Evolutionary conservation across 2,797 vertebrate species (phyloP).

Genomic region (Pampus argenteus): DNA sequence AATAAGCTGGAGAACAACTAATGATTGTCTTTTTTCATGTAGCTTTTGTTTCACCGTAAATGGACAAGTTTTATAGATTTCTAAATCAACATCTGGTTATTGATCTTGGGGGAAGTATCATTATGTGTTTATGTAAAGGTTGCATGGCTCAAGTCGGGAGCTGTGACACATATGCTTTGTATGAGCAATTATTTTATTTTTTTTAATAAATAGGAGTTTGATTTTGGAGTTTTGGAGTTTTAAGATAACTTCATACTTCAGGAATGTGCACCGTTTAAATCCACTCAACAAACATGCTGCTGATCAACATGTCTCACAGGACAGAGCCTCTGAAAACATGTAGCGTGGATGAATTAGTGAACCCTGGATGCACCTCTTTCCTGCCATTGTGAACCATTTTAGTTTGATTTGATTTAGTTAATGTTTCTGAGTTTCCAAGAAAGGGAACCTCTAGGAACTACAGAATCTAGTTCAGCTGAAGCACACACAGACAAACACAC

Average conservation of each 20-base stretch:
- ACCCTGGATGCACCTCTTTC: conserved; percentile 31
- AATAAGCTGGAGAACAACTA: too few relatives aligned
- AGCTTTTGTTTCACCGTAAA: not conserved
- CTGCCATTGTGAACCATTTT: conserved; percentile 62
- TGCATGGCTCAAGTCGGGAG: too few relatives aligned
- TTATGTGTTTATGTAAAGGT: too few relatives aligned
- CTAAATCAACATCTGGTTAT: too few relatives aligned
- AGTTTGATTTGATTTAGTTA: conserved; percentile 53
- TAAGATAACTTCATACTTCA: too few relatives aligned
- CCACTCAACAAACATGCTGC: conserved; percentile 18
- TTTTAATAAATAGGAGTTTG: too few relatives aligned
- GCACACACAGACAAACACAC: conserved; percentile 12
- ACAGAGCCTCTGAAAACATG: conserved; percentile 32
- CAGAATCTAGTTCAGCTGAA: conserved; percentile 35
- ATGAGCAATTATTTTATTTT: too few relatives aligned
- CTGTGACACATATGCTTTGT: too few relatives aligned
- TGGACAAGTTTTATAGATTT: not conserved
- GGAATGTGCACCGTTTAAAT: conserved; percentile 15
- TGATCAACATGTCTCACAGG: conserved; percentile 22
- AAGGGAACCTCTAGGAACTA: conserved; percentile 53
- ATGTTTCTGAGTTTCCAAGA: conserved; percentile 55
- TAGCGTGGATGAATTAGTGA: conserved; percentile 30
- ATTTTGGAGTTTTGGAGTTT: too few relatives aligned
- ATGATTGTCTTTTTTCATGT: too few relatives aligned
- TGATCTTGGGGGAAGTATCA: too few relatives aligned